These are phyloP conservation scores for Aphis gossypii DNA, from an alignment of 1,140 invertebrate genomes.

Conservation along the genomic window DNA sequence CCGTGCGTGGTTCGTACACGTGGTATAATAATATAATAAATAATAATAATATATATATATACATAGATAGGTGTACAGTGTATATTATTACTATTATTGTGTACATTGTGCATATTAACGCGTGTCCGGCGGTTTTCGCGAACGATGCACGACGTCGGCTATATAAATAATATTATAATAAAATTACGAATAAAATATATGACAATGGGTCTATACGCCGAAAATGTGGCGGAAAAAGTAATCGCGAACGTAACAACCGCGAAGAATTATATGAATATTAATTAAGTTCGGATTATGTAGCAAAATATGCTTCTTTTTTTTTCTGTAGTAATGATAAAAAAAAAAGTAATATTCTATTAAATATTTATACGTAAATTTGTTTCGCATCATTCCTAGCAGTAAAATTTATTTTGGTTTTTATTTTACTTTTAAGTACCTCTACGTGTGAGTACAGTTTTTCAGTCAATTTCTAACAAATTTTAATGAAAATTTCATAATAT, in stretches of 20 bases:
- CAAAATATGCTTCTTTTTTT: neutral
- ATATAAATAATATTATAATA: too few species aligned
- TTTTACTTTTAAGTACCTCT: neutral
- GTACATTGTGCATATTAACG: neutral
- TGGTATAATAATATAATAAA: conserved; percentile 12
- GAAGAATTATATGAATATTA: neutral
- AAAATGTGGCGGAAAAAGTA: neutral
- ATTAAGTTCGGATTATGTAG: neutral
- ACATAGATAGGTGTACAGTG: neutral
- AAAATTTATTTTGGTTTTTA: neutral
- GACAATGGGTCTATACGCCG: neutral
- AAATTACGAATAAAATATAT: neutral
- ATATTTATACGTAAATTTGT: neutral
- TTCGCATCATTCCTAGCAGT: neutral
- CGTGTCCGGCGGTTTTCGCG: neutral
- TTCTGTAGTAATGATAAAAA: neutral
- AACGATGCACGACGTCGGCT: neutral
- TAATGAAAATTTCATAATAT: too few species aligned
- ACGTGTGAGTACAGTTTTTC: neutral
- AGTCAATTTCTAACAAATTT: neutral
- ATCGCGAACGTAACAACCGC: neutral
- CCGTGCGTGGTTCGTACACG: neutral
- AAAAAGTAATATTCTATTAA: neutral
- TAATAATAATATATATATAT: conserved; percentile 18
- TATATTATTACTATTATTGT: neutral